Evolutionary conservation across 2,113 vertebrate species (phyloP).

Genomic region (Solea solea): DNA sequence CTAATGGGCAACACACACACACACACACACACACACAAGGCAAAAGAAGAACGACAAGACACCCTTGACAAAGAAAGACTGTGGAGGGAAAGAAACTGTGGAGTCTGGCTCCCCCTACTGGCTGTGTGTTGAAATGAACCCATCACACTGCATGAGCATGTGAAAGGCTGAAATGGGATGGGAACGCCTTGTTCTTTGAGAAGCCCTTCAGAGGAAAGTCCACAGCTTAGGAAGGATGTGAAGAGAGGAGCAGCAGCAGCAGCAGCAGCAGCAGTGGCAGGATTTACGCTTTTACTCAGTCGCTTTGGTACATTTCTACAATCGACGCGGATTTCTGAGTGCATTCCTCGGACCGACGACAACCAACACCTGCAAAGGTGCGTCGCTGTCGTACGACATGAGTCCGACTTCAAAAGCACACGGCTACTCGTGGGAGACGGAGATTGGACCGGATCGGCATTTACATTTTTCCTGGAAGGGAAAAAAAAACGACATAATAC

Average conservation of each 20-base stretch:
- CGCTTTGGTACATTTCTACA: background rate
- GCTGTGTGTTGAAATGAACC: conserved; percentile 12
- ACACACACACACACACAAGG: background rate
- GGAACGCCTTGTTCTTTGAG: conserved; percentile 16
- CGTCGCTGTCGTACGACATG: too few relatives aligned
- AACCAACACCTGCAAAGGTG: too few relatives aligned
- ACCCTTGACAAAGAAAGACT: background rate
- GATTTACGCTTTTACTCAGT: conserved; percentile 33
- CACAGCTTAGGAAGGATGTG: background rate
- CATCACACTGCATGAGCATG: background rate
- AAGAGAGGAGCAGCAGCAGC: conserved; percentile 81
- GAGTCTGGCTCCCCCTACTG: conserved; percentile 51
- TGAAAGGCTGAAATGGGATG: background rate
- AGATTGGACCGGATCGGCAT: too few relatives aligned
- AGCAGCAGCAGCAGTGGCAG: conserved; percentile 64
- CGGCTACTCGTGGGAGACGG: too few relatives aligned
- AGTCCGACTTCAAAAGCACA: too few relatives aligned
- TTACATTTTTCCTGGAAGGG: too few relatives aligned
- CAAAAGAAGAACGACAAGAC: conserved; percentile 25
- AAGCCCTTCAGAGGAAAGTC: conserved; percentile 1
- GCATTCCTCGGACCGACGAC: too few relatives aligned
- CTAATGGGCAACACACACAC: background rate
- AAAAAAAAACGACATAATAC: too few relatives aligned
- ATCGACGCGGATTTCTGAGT: background rate
- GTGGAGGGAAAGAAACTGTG: conserved; percentile 1